phyloP scores from a whole-genome alignment of 2,797 vertebrate genomes.

The Rhabdophis nuchalis region DNA sequence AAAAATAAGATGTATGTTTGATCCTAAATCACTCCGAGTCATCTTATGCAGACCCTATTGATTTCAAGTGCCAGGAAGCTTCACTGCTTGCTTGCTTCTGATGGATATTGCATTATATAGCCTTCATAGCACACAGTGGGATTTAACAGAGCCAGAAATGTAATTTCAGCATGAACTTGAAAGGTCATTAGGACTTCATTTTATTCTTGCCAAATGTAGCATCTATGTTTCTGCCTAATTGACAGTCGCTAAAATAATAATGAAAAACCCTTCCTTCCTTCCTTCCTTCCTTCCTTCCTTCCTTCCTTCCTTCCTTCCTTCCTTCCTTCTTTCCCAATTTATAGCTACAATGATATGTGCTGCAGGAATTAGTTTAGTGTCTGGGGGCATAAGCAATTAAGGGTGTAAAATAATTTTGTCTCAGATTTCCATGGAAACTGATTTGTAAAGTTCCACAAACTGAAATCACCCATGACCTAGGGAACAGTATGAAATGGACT shows the following conservation, averaged over 20 bases:
- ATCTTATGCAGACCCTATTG: conserved; percentile 66
- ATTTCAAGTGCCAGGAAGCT: conserved; percentile 68
- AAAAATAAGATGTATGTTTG: conserved; percentile 59
- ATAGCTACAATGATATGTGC: conserved; percentile 4
- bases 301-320: background rate
- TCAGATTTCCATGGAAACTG: background rate
- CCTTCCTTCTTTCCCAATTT: background rate
- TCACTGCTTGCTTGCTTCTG: conserved; percentile 56
- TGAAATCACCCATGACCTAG: background rate
- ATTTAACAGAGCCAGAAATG: conserved; percentile 63
- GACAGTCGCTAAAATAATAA: conserved; percentile 19
- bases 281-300: background rate
- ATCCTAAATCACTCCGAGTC: conserved; percentile 66
- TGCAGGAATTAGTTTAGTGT: background rate
- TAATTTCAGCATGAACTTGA: conserved; percentile 67
- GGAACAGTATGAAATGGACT: background rate
- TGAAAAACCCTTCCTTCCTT: background rate
- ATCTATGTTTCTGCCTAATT: conserved; percentile 30
- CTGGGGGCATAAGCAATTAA: background rate
- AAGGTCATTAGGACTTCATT: conserved; percentile 59
- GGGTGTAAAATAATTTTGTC: background rate
- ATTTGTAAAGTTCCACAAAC: background rate
- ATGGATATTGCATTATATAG: conserved; percentile 64
- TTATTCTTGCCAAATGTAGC: conserved; percentile 29
- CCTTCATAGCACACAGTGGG: conserved; percentile 53